Percentiles rank a stretch among this genome's conserved stretches.
phyloP scores from a whole-genome alignment of 2,797 vertebrate species.

The Crossoptilon crossoptilon region DNA sequence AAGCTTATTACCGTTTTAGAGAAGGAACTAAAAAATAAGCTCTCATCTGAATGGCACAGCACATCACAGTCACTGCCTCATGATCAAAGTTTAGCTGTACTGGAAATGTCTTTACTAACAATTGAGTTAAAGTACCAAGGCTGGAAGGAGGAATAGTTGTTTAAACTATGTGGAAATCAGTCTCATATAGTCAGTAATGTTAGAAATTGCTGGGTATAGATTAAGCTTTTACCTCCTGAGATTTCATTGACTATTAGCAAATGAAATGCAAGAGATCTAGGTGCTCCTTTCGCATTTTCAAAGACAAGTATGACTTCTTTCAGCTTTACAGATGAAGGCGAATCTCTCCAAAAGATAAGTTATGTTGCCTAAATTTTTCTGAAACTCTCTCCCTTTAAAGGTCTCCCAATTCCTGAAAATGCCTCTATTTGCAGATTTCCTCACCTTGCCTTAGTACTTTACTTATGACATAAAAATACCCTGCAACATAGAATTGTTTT shows the following conservation, averaged over 20 bases:
- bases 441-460: background rate
- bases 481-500: rapidly evolving
- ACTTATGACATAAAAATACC: background rate
- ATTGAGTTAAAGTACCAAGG: background rate
- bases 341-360: background rate
- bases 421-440: background rate
- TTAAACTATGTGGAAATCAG: background rate
- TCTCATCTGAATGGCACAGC: background rate
- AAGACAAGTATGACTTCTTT: background rate
- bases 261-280: background rate
- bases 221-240: background rate
- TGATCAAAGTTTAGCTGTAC: background rate
- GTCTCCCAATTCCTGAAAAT: background rate
- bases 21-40: background rate
- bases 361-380: background rate
- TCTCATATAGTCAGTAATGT: background rate
- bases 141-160: background rate
- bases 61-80: background rate
- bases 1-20: background rate
- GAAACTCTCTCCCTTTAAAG: background rate
- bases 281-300: background rate
- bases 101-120: background rate
- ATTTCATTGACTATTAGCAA: background rate
- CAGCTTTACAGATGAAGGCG: background rate
- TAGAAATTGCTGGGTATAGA: background rate